Base-by-base conservation (phyloP, 2,113 vertebrate species). In the Phylloscopus trochiloides region DNA sequence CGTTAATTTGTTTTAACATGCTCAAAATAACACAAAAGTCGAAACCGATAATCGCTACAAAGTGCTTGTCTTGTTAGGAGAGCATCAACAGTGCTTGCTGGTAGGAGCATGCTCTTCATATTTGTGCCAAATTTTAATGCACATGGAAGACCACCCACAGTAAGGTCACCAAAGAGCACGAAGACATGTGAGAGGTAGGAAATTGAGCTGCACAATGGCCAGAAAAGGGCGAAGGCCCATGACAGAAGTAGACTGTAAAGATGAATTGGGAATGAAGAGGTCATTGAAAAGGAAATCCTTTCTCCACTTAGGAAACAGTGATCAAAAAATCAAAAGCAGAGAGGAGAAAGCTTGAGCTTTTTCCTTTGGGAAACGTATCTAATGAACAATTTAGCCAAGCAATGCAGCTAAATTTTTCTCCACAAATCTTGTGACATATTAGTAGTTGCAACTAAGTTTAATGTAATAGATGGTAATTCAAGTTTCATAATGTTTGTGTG, bases 61-160 rank as follows among this genome's bases (percentile, higher is more conserved):
- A 52, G 16, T 3, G 5, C 24, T 55, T 48, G 15, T 58, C 12
- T 24, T 42, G 19, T 38, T 31, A 16, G 21, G 42, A 22, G 25
- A 20, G 24, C 22, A 29, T 10, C 17, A 52, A 5, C 4, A 13
- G 8, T 0, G 0, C 11, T 26, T 9, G 17, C 20, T 25, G 26
- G 21, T 14, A 34, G 67, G 6, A 17, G 36, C 1, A 0, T 7
- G 38, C 12, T 36, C 4, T 45, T 17, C 3, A 1, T 9, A 2
- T 9, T 18, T 14, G 22, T 24, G 34, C 12, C 10, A 12, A 38
- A 25, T 12, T 57, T 28, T 8, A 29, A 3, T 2, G 29, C 15
- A 1, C 6, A 0, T 6, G 24, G 34, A 32, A 52, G 18, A 28
- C 5, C 3, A 6, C 14, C 8, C 18, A 6, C 32, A n/a, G 10